Base-by-base conservation (phyloP, 2,888 invertebrate species). In the Nudaria mundana region DNA sequence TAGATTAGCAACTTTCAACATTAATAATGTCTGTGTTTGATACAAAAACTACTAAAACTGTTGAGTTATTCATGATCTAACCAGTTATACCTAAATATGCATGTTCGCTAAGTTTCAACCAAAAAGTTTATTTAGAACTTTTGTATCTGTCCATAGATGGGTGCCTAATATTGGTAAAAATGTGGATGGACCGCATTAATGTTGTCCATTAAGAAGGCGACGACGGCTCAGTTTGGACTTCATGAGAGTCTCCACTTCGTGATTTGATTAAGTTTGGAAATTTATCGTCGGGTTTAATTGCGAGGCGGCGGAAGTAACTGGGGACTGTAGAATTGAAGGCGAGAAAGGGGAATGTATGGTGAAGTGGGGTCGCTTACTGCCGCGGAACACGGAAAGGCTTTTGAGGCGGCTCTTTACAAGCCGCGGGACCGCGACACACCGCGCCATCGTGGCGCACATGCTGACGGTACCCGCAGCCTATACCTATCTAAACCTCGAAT, bases 321-420 rank as follows among this genome's bases (percentile, higher is more conserved):
- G 35, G 29, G 30, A 23, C 33, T 13, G 44, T 33, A 20, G 44
- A 22, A 41, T 11, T 8, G 32, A 37, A 15, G 48, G 11, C 42
- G 18, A 46, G 29, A 40, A 33, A 32, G 39, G 22, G 29, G 12
- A 10, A 2, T 24, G 44, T 2, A 49, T 22, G 54, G 34, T 29
- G 41, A 23, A 49, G 45, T 48, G 46, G 55, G 41, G 43, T 56
- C 43, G 46, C 43, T 32, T 20, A 46, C 31, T 12, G 45, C 52
- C 46, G 67, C 60, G 72, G 71, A 70, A 86, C 86, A 87, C 82
- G 85, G 81, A 87, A 87, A 86, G 84, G 86, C 86, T 87, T 79
- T 87, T 73, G 84, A 77, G 81, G 80, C 83, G 81, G 80, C 76
- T 77, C 76, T 75, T 83, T 74, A 76, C 61, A 83, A 68, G 68